Evolutionary conservation across 1,140 invertebrate genomes (phyloP).

Genomic region (Drosophila fuyamai): DNA sequence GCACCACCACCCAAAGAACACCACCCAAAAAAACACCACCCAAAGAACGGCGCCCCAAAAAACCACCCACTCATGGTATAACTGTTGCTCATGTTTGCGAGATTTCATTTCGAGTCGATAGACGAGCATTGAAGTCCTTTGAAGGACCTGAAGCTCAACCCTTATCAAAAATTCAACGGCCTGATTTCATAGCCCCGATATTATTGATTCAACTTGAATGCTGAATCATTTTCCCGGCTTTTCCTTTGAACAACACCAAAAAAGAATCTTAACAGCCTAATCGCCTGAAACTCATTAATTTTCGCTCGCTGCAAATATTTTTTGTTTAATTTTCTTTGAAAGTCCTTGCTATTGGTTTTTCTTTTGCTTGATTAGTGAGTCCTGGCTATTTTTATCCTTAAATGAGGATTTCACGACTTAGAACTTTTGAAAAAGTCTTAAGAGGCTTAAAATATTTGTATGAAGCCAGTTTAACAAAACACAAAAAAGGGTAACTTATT

Average conservation of each 20-base stretch:
- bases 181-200: conserved; percentile 31
- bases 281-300: conserved; percentile 48
- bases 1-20: background rate
- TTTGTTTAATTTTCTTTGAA: conserved; percentile 10
- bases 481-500: too few species aligned
- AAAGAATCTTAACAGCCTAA: conserved; percentile 7
- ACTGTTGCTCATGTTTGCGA: conserved; percentile 47
- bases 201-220: conserved; percentile 50
- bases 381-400: too few species aligned
- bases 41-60: background rate
- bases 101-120: conserved; percentile 7
- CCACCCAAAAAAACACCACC: background rate
- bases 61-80: conserved; percentile 13
- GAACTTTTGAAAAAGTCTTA: too few species aligned
- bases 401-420: background rate
- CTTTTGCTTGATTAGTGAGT: background rate
- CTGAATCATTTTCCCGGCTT: conserved; percentile 13
- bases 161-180: conserved; percentile 55
- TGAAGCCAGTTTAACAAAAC: too few species aligned
- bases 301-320: conserved; percentile 23
- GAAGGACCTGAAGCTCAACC: conserved; percentile 22
- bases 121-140: conserved; percentile 10
- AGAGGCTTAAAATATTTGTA: too few species aligned
- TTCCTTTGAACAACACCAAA: background rate
- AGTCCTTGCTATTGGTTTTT: conserved; percentile 7